Conservation (phyloP, 1,140 invertebrate genomes). For the Hormaphis cornu region DNA sequence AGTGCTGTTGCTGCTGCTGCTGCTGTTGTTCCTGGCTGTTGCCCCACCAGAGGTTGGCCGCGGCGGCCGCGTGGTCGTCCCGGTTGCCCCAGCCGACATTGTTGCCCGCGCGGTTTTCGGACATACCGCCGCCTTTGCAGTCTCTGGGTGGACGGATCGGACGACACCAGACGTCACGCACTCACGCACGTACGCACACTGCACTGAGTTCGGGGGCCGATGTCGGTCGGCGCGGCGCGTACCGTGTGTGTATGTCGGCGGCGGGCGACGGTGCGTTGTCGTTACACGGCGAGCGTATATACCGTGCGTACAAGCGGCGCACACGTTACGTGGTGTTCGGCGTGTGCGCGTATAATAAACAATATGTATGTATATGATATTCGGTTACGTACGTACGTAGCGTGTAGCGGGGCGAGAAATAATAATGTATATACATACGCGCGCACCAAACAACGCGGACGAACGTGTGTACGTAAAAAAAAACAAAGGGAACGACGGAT, state of each 20-base stretch:
- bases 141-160: constrained; percentile 20
- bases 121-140: constrained; percentile 42
- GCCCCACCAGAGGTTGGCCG: constrained; percentile 51
- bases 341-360: constrained; percentile 8
- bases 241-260: not conserved
- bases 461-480: constrained; percentile 14
- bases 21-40: constrained; percentile 22
- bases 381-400: constrained; percentile 10
- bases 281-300: too few species aligned
- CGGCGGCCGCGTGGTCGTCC: constrained; percentile 41
- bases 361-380: constrained; percentile 17
- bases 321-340: constrained; percentile 4
- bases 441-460: not conserved
- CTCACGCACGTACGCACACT: constrained; percentile 8
- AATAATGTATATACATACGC: not conserved
- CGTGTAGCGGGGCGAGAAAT: not conserved
- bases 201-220: not conserved
- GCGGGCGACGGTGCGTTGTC: not conserved
- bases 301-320: not conserved
- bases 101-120: constrained; percentile 44
- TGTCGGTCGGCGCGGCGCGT: too few species aligned
- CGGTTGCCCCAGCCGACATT: constrained; percentile 42
- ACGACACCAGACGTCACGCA: constrained; percentile 34
- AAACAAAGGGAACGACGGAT: constrained; percentile 33
- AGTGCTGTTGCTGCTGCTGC: constrained; percentile 13